Evolutionary conservation across 2,888 invertebrate genomes (phyloP).

Genomic region (Incurvaria masculella): DNA sequence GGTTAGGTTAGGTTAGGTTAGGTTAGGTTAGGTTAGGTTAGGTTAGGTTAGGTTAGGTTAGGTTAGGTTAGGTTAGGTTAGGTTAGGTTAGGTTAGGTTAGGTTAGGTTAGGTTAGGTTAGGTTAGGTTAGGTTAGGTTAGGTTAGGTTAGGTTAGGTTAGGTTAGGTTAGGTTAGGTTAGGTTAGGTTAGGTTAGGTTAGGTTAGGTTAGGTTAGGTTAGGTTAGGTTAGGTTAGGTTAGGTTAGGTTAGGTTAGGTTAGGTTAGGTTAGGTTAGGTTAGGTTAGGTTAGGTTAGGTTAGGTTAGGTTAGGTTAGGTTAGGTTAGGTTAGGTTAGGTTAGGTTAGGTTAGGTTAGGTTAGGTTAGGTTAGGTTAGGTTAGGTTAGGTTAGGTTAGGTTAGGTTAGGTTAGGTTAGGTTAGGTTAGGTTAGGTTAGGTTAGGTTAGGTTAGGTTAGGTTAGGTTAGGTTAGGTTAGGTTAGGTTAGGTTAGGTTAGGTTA

Average conservation of each 20-base stretch:
- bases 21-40: conserved; percentile 10
- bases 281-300: conserved; percentile 3
- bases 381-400: conserved; percentile 3
- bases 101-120: conserved; percentile 7
- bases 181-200: conserved; percentile 4
- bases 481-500: conserved; percentile 5
- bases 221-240: conserved; percentile 3
- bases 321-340: conserved; percentile 3
- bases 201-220: conserved; percentile 3
- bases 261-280: conserved; percentile 3
- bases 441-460: conserved; percentile 2
- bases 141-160: conserved; percentile 7
- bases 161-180: conserved; percentile 7
- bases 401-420: conserved; percentile 3
- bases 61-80: conserved; percentile 7
- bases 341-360: conserved; percentile 3
- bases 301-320: conserved; percentile 3
- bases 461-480: conserved; percentile 3
- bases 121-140: conserved; percentile 7
- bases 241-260: conserved; percentile 3
- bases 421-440: conserved; percentile 3
- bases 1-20: conserved; percentile 11
- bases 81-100: conserved; percentile 7
- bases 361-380: conserved; percentile 3
- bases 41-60: conserved; percentile 6